phyloP scores from a whole-genome alignment of 1,140 invertebrate genomes.

The Pseudomyrmex concolor region DNA sequence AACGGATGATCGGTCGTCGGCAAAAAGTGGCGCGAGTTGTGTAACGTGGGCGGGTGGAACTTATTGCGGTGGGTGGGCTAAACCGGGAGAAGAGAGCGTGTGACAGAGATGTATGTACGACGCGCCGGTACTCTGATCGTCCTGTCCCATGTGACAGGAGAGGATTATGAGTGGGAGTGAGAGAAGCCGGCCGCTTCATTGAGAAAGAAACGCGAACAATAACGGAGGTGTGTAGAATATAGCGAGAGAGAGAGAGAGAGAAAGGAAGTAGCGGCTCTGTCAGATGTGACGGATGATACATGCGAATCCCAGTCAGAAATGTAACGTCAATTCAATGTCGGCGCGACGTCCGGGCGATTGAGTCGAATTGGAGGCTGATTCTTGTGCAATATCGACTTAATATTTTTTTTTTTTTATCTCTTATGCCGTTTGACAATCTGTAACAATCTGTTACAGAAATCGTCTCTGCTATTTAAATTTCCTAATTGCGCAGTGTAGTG shows the following conservation, averaged over 20 bases:
- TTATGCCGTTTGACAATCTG: background rate
- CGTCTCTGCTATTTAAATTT: too few relatives aligned
- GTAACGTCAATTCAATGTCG: slow-evolving; percentile 10
- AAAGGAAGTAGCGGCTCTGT: slow-evolving; percentile 7
- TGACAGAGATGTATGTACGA: slow-evolving; percentile 62
- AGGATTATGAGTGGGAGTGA: background rate
- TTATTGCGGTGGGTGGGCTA: slow-evolving; percentile 81
- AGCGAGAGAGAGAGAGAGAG: slow-evolving; percentile 21
- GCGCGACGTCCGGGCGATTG: slow-evolving; percentile 5
- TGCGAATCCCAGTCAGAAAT: slow-evolving; percentile 27
- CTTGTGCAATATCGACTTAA: too few relatives aligned
- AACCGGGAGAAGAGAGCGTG: slow-evolving; percentile 59
- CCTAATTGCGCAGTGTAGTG: too few relatives aligned
- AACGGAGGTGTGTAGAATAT: background rate
- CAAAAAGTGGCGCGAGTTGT: slow-evolving; percentile 76
- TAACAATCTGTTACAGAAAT: background rate
- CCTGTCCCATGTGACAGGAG: slow-evolving; percentile 2
- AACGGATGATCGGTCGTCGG: slow-evolving; percentile 78
- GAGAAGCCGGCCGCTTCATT: background rate
- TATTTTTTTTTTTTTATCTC: background rate
- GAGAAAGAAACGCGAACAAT: slow-evolving; percentile 1
- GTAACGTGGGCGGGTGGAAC: slow-evolving; percentile 81
- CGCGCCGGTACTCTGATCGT: slow-evolving; percentile 27
- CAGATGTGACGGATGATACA: slow-evolving; percentile 37
- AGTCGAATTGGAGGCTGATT: background rate